Evolutionary conservation across 2,797 vertebrate genomes (phyloP).

Genomic region (Hirundo rustica): DNA sequence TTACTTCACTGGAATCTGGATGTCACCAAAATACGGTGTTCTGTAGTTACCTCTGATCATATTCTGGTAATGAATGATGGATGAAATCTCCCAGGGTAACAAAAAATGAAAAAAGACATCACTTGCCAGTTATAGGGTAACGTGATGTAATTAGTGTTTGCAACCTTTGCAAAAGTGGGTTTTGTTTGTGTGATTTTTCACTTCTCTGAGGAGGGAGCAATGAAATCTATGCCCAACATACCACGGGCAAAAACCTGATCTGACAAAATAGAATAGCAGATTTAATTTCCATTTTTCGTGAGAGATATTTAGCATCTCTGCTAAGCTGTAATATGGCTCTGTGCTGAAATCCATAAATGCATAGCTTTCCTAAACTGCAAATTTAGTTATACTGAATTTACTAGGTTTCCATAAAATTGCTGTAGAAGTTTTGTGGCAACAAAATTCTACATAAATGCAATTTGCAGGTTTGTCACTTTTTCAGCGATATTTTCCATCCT

Average conservation of each 20-base stretch:
- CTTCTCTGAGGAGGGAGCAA: neutral
- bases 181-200: constrained; percentile 30
- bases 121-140: neutral
- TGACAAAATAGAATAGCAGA: constrained; percentile 44
- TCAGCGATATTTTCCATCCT: constrained; percentile 63
- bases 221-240: neutral
- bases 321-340: constrained; percentile 44
- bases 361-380: constrained; percentile 53
- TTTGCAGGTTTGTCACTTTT: constrained; percentile 67
- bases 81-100: neutral
- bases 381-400: constrained; percentile 57
- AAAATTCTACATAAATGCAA: constrained; percentile 57
- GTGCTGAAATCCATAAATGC: constrained; percentile 46
- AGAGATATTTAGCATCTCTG: constrained; percentile 42
- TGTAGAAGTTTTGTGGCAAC: constrained; percentile 47
- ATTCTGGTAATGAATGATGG: neutral
- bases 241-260: neutral
- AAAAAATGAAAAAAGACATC: neutral
- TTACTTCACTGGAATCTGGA: neutral
- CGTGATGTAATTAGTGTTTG: neutral
- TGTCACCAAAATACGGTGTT: neutral
- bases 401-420: constrained; percentile 50
- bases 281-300: constrained; percentile 53
- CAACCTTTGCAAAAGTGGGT: neutral
- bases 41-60: neutral